Evolutionary conservation across 37 sponge, comb jelly and placozoan species (phyloP), one percentile per base, ranked within the genome.

Genomic region (Aplysina aerophoba): DNA sequence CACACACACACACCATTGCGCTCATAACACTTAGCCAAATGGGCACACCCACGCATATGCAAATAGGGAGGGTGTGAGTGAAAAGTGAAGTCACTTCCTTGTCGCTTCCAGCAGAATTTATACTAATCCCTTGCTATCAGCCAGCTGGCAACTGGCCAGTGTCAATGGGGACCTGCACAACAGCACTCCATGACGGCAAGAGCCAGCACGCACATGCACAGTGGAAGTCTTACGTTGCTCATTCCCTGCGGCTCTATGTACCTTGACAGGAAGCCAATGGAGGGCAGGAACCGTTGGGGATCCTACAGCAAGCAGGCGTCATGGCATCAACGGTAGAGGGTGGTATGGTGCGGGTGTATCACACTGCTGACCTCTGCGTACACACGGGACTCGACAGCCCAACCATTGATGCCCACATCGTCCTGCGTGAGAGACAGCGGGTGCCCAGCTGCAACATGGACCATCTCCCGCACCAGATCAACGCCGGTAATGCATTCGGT

Each of bases 401-500:
- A 97, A 53, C 97, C 97, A 56, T 96, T 90, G 72, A 98, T 95
- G 30, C 94, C 94, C 68, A 98, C 89, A 56, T 98, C 98, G 16
- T 84, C 78, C 74, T 98, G 98, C 21, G 39, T 84, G 62, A 89
- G 73, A 19, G 77, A 39, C 59, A 98, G 85, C 13, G 90, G 91
- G 55, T 88, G 75, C 87, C 98, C 97, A 15, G 93, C 91, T 27
- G 99, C 97, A 15, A 96, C 94, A 24, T 84, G 20, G 59, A 97
- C 89, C 98, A 97, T 97, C 81, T 97, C 93, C 80, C 62, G 81
- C 35, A 98, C 99, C 8, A 98, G 44, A 68, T 98, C 99, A 0
- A 95, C 89, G n/a, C 97, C 97, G 27, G 99, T 99, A 17, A 85
- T 99, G 67, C 89, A 93, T 88, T 99, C 99, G n/a, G 99, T 99